These are phyloP conservation scores for Triplophysa tibetana DNA, from an alignment of 2,113 vertebrate genomes.

Conservation along the genomic window DNA sequence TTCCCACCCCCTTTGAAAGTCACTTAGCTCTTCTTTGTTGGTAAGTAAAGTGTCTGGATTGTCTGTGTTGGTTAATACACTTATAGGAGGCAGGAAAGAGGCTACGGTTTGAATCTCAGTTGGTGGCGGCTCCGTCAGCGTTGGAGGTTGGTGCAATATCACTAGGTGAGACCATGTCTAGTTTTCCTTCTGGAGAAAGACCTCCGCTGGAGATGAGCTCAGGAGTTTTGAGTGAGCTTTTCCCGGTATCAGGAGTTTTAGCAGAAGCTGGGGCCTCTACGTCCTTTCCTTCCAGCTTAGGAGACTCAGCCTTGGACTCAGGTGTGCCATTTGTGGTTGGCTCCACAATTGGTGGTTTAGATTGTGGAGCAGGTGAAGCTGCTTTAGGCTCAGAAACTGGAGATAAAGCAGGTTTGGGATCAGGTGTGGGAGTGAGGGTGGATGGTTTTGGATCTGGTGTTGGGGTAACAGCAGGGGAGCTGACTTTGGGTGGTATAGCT, in stretches of 20 bases:
- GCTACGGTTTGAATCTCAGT: constrained; percentile 62
- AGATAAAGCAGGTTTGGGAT: constrained; percentile 26
- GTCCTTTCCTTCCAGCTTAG: background rate
- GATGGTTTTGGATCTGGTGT: constrained; percentile 54
- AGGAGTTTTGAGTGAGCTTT: constrained; percentile 47
- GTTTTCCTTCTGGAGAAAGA: constrained; percentile 50
- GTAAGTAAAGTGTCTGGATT: constrained; percentile 64
- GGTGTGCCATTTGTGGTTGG: constrained; percentile 69
- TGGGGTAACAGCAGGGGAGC: constrained; percentile 48
- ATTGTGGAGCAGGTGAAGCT: constrained; percentile 55
- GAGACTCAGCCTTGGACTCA: constrained; percentile 58
- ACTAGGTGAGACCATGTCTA: constrained; percentile 43
- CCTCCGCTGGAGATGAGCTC: constrained; percentile 58
- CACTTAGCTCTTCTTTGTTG: constrained; percentile 61
- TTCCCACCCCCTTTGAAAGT: constrained; percentile 57
- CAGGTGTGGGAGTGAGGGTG: background rate
- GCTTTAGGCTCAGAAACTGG: constrained; percentile 39
- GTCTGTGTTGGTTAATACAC: constrained; percentile 63
- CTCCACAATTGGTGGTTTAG: constrained; percentile 62
- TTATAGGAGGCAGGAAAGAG: constrained; percentile 31
- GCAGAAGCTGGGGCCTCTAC: constrained; percentile 2
- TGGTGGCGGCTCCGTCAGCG: constrained; percentile 61
- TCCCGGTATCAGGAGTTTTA: constrained; percentile 70
- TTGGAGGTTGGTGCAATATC: constrained; percentile 51
- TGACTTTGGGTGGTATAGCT: constrained; percentile 6